Evolutionary conservation across 1,140 invertebrate species (phyloP), one percentile per base, ranked within the genome.

Genomic region (Solenopsis fugax): DNA sequence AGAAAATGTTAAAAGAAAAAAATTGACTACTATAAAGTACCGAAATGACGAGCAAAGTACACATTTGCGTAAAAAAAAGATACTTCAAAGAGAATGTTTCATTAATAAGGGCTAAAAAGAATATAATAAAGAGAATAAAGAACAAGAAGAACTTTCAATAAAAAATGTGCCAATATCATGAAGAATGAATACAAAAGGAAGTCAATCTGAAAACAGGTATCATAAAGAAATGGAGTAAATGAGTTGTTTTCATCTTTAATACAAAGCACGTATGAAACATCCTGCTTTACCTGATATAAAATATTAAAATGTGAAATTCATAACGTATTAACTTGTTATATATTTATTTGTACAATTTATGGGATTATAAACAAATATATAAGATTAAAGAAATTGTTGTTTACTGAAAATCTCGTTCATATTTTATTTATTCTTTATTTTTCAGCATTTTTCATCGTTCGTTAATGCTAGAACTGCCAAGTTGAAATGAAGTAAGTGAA

Each of bases 1-100:
- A 50, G 13, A 50, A 37, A 84, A 73, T 60, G 45, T 54, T 37
- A 1, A 54, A 21, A 18, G 13, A 9, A 21, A 71, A 78, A 52
- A 84, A 21, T 50, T 50, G 2, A 5, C 41, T 73, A 75, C 41
- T 75, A 41, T 41, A 75, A 73, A 84, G 24, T 75, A 75, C 34
- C 12, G 24, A 60, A 84, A 62, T 75, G 10, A 75, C 73, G 45
- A 52, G 37, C 34, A 62, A 75, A 34, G 16, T 65, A 48, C 24
- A 60, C 24, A 82, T 73, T 58, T 21, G 21, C 41, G n/a, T 73
- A 13, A 69, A 34, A 82, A 34, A 73, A 60, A 69, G 52, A 58
- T 82, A 60, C 37, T 58, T 73, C 24, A 82, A 82, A 73, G 52
- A 56, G 21, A 82, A 82, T 73, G 71, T 21, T 73, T 72, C 41